Evolutionary conservation across 2,797 vertebrate genomes (phyloP).

Genomic region (Antrozous pallidus): DNA sequence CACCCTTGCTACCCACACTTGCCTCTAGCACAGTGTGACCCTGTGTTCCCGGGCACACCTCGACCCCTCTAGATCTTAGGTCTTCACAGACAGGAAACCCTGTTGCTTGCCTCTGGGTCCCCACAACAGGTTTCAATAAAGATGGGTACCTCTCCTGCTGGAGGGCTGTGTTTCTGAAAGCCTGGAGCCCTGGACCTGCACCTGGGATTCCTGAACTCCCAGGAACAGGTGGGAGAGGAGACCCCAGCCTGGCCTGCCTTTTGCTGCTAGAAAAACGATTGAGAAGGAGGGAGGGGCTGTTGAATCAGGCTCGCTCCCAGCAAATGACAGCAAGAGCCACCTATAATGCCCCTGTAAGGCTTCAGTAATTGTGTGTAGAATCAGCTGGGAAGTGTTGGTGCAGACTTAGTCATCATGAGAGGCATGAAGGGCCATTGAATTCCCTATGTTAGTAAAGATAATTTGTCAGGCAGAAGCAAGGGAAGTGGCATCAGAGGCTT

Average conservation of each 20-base stretch:
- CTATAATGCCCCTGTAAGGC: neutral
- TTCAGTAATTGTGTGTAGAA: neutral
- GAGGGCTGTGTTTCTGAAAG: neutral
- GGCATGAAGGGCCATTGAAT: conserved; percentile 42
- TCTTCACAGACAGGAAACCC: neutral
- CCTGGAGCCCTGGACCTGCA: neutral
- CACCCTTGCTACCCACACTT: neutral
- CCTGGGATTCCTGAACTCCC: neutral
- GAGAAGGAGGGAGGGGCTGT: neutral
- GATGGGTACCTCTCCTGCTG: neutral
- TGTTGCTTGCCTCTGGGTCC: neutral
- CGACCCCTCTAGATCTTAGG: neutral
- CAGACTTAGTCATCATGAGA: conserved; percentile 16
- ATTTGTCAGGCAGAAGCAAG: conserved; percentile 38
- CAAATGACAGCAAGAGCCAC: conserved; percentile 13
- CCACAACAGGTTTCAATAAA: neutral
- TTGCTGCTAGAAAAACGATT: neutral
- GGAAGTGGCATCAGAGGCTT: neutral
- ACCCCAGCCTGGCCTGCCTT: neutral
- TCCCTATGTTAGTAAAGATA: neutral
- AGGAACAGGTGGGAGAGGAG: neutral
- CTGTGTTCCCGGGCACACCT: rapidly evolving
- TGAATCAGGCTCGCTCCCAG: neutral
- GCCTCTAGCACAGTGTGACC: neutral
- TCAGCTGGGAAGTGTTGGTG: neutral